phyloP scores from a whole-genome alignment of 2,888 invertebrate species.

The Drosophila mimica region DNA sequence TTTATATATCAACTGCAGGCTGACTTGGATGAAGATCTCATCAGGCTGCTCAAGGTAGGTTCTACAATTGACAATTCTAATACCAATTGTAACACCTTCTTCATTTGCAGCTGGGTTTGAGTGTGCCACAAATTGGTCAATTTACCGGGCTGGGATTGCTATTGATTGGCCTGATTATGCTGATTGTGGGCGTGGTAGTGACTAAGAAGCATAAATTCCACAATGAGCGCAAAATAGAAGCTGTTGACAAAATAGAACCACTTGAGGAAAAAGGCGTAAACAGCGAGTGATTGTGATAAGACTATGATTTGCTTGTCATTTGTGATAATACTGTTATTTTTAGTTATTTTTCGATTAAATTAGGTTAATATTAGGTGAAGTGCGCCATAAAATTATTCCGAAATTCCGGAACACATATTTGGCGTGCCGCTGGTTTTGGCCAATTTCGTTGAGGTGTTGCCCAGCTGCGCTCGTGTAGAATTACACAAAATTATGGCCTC shows the following conservation, averaged over 20 bases:
- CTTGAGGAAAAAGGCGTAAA: background rate
- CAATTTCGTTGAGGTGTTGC: slow-evolving; percentile 72
- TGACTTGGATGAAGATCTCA: slow-evolving; percentile 54
- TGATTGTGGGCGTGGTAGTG: slow-evolving; percentile 58
- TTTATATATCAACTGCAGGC: slow-evolving; percentile 49
- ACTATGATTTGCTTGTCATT: background rate
- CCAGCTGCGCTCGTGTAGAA: slow-evolving; percentile 70
- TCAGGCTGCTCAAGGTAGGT: slow-evolving; percentile 64
- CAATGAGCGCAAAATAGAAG: slow-evolving; percentile 32
- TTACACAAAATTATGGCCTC: slow-evolving; percentile 80
- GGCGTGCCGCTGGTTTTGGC: slow-evolving; percentile 51
- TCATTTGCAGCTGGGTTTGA: slow-evolving; percentile 64
- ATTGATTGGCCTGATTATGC: slow-evolving; percentile 57
- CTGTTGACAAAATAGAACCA: slow-evolving; percentile 3
- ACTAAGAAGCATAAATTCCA: slow-evolving; percentile 70
- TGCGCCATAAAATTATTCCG: slow-evolving; percentile 29
- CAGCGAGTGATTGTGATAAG: slow-evolving; percentile 19
- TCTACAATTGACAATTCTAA: too few relatives aligned
- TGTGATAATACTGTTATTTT: slow-evolving; percentile 16
- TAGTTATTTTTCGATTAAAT: slow-evolving; percentile 7
- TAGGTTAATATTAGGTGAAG: slow-evolving; percentile 20
- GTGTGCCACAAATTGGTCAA: slow-evolving; percentile 62
- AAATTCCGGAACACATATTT: slow-evolving; percentile 28
- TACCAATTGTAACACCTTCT: background rate
- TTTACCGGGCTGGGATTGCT: slow-evolving; percentile 70